A percentile compares a stretch with the other conserved stretches of the same genome.
Conservation (phyloP, 1,140 invertebrate genomes). For the Brachionus manjavacas region DNA sequence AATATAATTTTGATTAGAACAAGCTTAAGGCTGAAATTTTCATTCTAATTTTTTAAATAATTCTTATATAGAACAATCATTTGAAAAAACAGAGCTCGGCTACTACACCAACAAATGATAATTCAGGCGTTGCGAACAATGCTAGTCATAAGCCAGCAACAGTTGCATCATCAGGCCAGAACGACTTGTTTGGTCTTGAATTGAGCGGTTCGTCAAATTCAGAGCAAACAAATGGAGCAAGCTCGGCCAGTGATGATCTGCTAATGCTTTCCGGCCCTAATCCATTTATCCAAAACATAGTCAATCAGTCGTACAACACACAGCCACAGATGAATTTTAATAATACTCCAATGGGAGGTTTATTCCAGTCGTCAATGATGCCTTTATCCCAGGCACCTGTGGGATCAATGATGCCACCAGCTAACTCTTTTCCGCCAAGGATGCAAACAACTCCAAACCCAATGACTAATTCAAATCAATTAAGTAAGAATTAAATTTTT, state of each 20-base stretch:
- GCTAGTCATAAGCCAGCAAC: neutral
- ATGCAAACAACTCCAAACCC: neutral
- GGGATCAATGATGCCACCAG: neutral
- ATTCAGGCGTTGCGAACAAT: neutral
- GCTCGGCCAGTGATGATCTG: conserved; percentile 32
- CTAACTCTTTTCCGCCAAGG: neutral
- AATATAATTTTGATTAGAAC: neutral
- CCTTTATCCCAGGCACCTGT: neutral
- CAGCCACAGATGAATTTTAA: neutral
- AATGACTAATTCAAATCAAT: conserved; percentile 7
- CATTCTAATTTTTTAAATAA: neutral
- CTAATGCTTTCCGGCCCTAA: conserved; percentile 34
- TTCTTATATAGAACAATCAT: conserved; percentile 18
- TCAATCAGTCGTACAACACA: conserved; percentile 28
- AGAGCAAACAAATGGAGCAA: neutral
- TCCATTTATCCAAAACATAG: conserved; percentile 40
- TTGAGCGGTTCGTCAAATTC: neutral
- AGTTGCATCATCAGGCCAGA: neutral
- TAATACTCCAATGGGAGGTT: neutral
- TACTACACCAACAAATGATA: conserved; percentile 2
- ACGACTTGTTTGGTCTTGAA: conserved; percentile 18
- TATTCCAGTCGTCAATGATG: neutral
- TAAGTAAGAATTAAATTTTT: conserved; percentile 2
- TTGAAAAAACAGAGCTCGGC: conserved; percentile 39
- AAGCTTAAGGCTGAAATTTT: neutral